Evolutionary conservation across 2,888 invertebrate species (phyloP).

Genomic region (Noctua comes): DNA sequence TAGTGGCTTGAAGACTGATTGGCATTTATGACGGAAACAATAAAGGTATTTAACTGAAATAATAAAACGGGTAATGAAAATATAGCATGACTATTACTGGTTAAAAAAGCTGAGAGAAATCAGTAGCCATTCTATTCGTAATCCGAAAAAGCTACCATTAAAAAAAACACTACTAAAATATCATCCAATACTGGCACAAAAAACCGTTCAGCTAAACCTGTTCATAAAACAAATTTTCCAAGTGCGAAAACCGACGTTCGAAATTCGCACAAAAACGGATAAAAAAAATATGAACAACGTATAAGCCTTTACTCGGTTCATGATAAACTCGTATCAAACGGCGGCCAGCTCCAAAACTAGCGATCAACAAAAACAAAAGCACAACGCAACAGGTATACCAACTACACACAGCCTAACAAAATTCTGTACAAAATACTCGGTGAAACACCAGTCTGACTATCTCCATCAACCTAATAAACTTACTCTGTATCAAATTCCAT

Average conservation of each 20-base stretch:
- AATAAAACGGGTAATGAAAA: background rate
- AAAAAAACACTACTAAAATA: slow-evolving; percentile 35
- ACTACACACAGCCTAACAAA: slow-evolving; percentile 57
- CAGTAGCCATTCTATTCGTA: slow-evolving; percentile 12
- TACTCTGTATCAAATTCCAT: slow-evolving; percentile 60
- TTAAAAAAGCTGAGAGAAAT: background rate
- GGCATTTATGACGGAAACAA: background rate
- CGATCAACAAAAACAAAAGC: slow-evolving; percentile 86
- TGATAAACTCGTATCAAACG: slow-evolving; percentile 77
- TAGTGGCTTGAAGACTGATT: background rate
- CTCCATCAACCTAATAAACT: background rate
- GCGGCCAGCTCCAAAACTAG: slow-evolving; percentile 76
- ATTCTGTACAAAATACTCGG: slow-evolving; percentile 2
- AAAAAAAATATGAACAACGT: slow-evolving; percentile 62
- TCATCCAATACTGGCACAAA: slow-evolving; percentile 35
- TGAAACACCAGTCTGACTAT: slow-evolving; percentile 28
- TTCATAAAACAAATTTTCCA: slow-evolving; percentile 65
- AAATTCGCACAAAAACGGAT: slow-evolving; percentile 56
- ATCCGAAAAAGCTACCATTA: slow-evolving; percentile 35
- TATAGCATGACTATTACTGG: background rate
- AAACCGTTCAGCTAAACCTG: slow-evolving; percentile 52
- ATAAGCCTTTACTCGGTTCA: slow-evolving; percentile 65
- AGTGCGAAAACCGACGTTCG: slow-evolving; percentile 59
- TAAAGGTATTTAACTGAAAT: background rate
- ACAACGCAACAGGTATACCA: slow-evolving; percentile 81